Conservation (phyloP, 2,113 vertebrate species). For the Motacilla alba region DNA sequence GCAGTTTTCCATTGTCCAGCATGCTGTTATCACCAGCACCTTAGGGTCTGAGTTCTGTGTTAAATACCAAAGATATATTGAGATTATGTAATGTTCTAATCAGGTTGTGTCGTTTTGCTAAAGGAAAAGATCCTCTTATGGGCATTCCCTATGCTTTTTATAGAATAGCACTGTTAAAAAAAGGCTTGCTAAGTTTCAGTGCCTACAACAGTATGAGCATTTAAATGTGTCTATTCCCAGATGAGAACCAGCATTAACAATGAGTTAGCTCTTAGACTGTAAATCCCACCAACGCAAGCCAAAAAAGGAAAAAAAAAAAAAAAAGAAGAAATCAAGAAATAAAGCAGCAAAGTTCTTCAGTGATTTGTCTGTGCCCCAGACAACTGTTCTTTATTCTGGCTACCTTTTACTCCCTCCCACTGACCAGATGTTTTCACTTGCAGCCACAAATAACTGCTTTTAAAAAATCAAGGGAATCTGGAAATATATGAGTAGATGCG, state of each 20-base stretch:
- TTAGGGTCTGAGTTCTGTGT: background rate
- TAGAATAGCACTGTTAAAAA: background rate
- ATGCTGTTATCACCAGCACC: background rate
- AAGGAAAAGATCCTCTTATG: background rate
- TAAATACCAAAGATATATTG: background rate
- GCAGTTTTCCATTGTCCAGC: background rate
- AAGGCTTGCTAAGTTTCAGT: background rate
- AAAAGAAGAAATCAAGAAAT: background rate
- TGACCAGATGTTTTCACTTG: background rate
- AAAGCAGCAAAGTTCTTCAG: background rate
- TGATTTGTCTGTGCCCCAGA: background rate
- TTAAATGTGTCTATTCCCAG: background rate
- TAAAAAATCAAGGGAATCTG: background rate
- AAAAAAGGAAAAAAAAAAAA: background rate
- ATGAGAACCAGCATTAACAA: constrained; percentile 14
- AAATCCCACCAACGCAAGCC: background rate
- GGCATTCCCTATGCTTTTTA: background rate
- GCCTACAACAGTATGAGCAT: background rate
- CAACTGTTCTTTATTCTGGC: background rate
- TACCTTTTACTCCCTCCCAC: background rate
- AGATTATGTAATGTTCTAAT: background rate
- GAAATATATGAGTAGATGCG: background rate
- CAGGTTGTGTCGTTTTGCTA: background rate
- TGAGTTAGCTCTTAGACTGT: background rate
- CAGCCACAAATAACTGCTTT: background rate